Base-by-base conservation (phyloP, 1,140 invertebrate genomes). In the Pectinophora gossypiella region DNA sequence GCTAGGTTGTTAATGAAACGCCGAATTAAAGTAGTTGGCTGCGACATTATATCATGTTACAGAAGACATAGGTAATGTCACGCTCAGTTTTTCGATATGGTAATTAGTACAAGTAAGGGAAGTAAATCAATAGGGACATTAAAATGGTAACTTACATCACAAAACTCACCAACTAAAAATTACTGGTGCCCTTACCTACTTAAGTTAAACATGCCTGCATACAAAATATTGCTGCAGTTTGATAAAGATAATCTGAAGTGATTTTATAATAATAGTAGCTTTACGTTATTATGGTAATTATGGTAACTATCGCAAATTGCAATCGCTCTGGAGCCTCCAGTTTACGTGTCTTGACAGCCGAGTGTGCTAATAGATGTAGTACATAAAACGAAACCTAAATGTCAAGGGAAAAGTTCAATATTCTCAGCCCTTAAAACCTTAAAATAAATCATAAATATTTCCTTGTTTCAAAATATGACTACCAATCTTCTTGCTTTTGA, bases 221-320 rank as follows among this genome's bases (percentile, higher is more conserved):
- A 27, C 12, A 27, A 27, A 12, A 6, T 12, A 6, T 12, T 12
- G 12, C 23, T 6, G 23, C 12, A 40, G 10, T 40, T 10, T 40
- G 13, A 40, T 40, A 40, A 40, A 40, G 36, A 40, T 40, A 40
- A 40, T 40, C 36, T 40, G 36, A 18, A 40, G 36, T 40, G 36
- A 40, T 40, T 40, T 18, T 38, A 13, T 40, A 40, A 40, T 40
- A 40, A 15, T 16, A 40, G 36, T 40, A 40, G 16, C 36, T 40
- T 40, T 40, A 15, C 10, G 36, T 40, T 15, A 40, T 40, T 40
- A 40, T 40, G 36, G 36, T 18, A 40, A 40, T 40, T 40, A 40
- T 15, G 36, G n/a, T 40, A 40, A 40, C 36, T 40, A 40, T 40
- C 36, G 36, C 16, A 40, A 40, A 40, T 40, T 40, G 36, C 36